Conservation (phyloP, 2,888 invertebrate species). For the Mimas tiliae region DNA sequence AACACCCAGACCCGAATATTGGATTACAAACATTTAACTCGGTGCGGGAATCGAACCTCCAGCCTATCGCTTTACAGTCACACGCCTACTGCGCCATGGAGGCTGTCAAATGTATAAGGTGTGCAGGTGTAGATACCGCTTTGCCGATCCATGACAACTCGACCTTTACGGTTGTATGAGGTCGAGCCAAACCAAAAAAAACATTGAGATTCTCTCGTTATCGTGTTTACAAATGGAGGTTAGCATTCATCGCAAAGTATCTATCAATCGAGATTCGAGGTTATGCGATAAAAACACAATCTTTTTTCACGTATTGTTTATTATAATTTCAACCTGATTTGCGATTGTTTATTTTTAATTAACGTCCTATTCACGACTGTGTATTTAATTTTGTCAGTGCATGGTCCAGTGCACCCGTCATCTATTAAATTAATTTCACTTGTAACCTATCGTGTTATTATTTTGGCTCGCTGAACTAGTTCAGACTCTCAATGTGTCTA, state of each 20-base stretch:
- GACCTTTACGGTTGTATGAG: conserved; percentile 28
- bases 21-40: too few relatives aligned
- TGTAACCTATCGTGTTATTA: conserved; percentile 38
- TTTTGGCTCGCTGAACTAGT: conserved; percentile 53
- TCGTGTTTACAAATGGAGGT: conserved; percentile 33
- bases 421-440: conserved; percentile 45
- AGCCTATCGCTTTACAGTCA: too few relatives aligned
- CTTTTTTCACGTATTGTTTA: conserved; percentile 29
- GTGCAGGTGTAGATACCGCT: conserved; percentile 2
- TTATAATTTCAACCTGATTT: conserved; percentile 8
- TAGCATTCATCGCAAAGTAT: conserved; percentile 39
- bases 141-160: background rate
- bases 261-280: conserved; percentile 43
- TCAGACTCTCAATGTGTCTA: conserved; percentile 51
- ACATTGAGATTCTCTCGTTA: conserved; percentile 30
- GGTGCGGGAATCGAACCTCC: too few relatives aligned
- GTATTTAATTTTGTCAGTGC: conserved; percentile 27
- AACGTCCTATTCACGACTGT: conserved; percentile 5
- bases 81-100: too few relatives aligned
- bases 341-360: background rate
- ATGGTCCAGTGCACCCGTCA: conserved; percentile 25
- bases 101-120: background rate
- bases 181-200: conserved; percentile 24
- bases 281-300: conserved; percentile 48
- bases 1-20: too few relatives aligned